Evolutionary conservation across 2,888 invertebrate genomes (phyloP).

Genomic region (Leptinotarsa rubiginosa): DNA sequence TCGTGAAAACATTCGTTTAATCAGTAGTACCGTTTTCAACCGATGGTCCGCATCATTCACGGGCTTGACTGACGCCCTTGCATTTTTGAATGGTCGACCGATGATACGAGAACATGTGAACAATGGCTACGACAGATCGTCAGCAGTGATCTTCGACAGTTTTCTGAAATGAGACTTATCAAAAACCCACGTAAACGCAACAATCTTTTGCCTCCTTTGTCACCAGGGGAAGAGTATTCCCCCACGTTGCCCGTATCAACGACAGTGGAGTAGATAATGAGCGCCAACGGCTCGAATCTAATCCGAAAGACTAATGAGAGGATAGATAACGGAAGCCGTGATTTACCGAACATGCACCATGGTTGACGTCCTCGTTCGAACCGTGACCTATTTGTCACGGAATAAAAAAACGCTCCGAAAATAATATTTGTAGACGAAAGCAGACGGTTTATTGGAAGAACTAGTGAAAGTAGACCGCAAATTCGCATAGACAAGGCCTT

Average conservation of each 20-base stretch:
- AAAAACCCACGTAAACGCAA: background rate
- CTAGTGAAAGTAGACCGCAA: slow-evolving; percentile 2
- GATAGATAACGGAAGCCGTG: slow-evolving; percentile 23
- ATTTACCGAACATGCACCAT: slow-evolving; percentile 11
- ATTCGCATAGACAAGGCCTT: background rate
- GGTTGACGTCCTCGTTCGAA: slow-evolving; percentile 4
- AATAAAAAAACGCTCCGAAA: slow-evolving; percentile 7
- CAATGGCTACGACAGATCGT: too few species aligned
- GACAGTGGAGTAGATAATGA: slow-evolving; percentile 8
- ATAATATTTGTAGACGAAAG: slow-evolving; percentile 3
- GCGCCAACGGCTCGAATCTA: slow-evolving; percentile 18
- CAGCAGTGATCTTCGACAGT: too few species aligned
- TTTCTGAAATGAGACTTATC: too few species aligned
- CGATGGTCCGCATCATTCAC: too few species aligned
- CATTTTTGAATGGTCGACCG: too few species aligned
- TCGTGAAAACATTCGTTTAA: too few species aligned
- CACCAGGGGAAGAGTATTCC: background rate
- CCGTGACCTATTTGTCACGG: slow-evolving; percentile 8
- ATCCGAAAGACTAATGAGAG: slow-evolving; percentile 23
- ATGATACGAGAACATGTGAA: too few species aligned
- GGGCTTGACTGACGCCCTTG: too few species aligned
- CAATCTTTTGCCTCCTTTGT: too few species aligned
- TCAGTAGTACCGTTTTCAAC: too few species aligned
- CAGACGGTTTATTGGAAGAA: slow-evolving; percentile 3
- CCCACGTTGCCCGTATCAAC: background rate